These are phyloP conservation scores for Druon quercuslanigerum DNA, from an alignment of 1,140 invertebrate species.

Conservation along the genomic window DNA sequence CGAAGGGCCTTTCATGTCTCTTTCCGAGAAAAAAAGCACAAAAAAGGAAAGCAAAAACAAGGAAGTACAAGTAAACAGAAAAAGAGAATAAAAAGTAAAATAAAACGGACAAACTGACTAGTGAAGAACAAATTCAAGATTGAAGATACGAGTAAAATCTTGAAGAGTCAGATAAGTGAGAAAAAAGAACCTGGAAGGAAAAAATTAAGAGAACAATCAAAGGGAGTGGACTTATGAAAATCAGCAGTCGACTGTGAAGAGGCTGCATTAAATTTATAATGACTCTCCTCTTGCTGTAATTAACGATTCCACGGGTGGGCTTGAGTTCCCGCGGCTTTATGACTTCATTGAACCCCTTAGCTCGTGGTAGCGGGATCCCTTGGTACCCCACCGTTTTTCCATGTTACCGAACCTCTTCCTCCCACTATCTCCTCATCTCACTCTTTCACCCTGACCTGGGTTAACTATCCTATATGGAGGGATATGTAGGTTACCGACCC, in stretches of 20 bases:
- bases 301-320: slow-evolving; percentile 70
- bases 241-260: slow-evolving; percentile 56
- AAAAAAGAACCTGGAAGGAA: slow-evolving; percentile 37
- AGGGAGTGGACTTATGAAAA: slow-evolving; percentile 55
- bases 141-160: too few relatives aligned
- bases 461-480: not conserved
- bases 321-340: slow-evolving; percentile 58
- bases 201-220: slow-evolving; percentile 36
- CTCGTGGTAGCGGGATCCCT: slow-evolving; percentile 31
- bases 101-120: too few relatives aligned
- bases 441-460: not conserved
- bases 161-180: not conserved
- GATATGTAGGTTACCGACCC: slow-evolving; percentile 36
- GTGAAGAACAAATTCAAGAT: too few relatives aligned
- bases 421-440: not conserved
- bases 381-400: slow-evolving; percentile 36
- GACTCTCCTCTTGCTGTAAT: slow-evolving; percentile 66
- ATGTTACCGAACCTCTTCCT: slow-evolving; percentile 1
- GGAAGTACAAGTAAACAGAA: not conserved
- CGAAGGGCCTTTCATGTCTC: not conserved
- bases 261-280: slow-evolving; percentile 69
- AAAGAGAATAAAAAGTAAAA: not conserved
- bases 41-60: slow-evolving; percentile 2
- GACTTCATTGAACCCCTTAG: slow-evolving; percentile 58
- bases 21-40: not conserved